These are phyloP conservation scores for Disparrhopalites patrizii DNA, from an alignment of 2,888 invertebrate species.

Conservation along the genomic window DNA sequence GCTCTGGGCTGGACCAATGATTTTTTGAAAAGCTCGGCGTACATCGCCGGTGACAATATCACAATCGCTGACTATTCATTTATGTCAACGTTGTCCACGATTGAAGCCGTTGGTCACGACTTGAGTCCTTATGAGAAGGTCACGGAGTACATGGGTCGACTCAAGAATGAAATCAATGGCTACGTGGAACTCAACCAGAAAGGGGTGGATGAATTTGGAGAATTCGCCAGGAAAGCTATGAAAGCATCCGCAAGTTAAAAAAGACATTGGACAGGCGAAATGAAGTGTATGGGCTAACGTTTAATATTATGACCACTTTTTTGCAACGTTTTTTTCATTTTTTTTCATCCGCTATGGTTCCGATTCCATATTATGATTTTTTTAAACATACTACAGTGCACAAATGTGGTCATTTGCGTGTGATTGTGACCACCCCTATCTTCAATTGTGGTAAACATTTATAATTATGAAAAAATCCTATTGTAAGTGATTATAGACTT, in stretches of 20 bases:
- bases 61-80: slow-evolving; percentile 55
- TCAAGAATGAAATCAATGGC: slow-evolving; percentile 59
- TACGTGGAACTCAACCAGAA: slow-evolving; percentile 54
- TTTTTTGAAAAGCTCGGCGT: slow-evolving; percentile 50
- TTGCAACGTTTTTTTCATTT: too few relatives aligned
- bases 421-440: too few relatives aligned
- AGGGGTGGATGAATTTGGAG: slow-evolving; percentile 47
- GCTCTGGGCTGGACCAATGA: slow-evolving; percentile 53
- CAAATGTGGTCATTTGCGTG: too few relatives aligned
- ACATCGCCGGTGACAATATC: slow-evolving; percentile 51
- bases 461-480: too few relatives aligned
- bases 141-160: slow-evolving; percentile 60
- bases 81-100: slow-evolving; percentile 52
- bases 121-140: slow-evolving; percentile 66
- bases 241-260: background rate
- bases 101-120: slow-evolving; percentile 58
- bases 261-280: too few relatives aligned
- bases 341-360: too few relatives aligned
- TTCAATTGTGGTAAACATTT: too few relatives aligned
- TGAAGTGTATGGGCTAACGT: too few relatives aligned
- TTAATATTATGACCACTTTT: too few relatives aligned
- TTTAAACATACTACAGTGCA: too few relatives aligned
- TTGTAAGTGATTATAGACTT: too few relatives aligned
- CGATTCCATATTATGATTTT: too few relatives aligned
- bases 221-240: slow-evolving; percentile 37